These are phyloP conservation scores for Orthonevra nobilis DNA, from an alignment of 2,888 invertebrate genomes.

Conservation along the genomic window DNA sequence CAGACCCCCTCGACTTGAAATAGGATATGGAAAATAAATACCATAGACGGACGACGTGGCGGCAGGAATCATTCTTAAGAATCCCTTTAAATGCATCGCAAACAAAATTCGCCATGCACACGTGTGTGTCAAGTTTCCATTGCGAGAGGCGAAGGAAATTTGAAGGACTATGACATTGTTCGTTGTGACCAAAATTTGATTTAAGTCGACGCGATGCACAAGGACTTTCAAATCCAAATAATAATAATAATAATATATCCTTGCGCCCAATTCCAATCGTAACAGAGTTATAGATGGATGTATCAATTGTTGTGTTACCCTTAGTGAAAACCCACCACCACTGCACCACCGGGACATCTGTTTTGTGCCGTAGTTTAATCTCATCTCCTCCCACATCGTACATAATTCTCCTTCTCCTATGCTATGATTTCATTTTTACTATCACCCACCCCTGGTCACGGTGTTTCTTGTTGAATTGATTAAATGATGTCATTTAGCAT, in stretches of 20 bases:
- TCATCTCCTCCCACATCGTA: slow-evolving; percentile 50
- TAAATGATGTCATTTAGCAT: slow-evolving; percentile 68
- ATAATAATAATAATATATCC: too few species aligned
- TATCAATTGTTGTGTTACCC: slow-evolving; percentile 60
- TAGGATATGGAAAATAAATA: slow-evolving; percentile 54
- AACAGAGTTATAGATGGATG: slow-evolving; percentile 61
- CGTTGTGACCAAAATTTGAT: slow-evolving; percentile 60
- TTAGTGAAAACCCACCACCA: slow-evolving; percentile 24
- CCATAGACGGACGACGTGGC: slow-evolving; percentile 28
- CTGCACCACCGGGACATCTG: slow-evolving; percentile 52
- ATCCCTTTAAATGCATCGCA: slow-evolving; percentile 63
- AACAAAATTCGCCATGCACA: slow-evolving; percentile 61
- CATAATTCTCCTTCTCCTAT: slow-evolving; percentile 40
- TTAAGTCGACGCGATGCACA: slow-evolving; percentile 44
- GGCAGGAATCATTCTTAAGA: too few species aligned
- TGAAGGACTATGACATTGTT: slow-evolving; percentile 38
- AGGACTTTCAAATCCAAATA: too few species aligned
- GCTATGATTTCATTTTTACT: slow-evolving; percentile 35
- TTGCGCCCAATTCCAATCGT: slow-evolving; percentile 32
- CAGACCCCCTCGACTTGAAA: not conserved
- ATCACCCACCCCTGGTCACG: not conserved
- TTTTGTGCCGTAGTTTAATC: slow-evolving; percentile 61
- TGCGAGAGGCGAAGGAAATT: slow-evolving; percentile 6
- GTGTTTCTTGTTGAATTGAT: slow-evolving; percentile 67
- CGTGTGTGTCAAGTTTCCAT: slow-evolving; percentile 58